Base-by-base conservation (phyloP, 2,797 vertebrate genomes). In the Pantherophis vulpinus region DNA sequence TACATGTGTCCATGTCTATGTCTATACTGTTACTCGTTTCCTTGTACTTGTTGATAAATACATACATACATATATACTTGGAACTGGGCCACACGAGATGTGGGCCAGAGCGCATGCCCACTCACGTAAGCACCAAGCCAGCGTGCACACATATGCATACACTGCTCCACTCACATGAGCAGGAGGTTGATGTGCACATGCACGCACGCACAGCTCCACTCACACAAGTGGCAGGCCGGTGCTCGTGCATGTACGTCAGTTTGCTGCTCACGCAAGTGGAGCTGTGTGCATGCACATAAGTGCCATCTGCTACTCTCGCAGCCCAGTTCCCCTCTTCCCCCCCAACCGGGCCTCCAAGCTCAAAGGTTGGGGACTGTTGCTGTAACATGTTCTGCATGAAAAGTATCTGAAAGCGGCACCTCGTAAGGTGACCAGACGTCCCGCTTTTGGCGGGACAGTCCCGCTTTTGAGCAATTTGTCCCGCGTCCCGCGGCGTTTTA, bases 181-280 rank as follows among this genome's bases (percentile, higher is more conserved):
- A 1, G n/a, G 2, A 14, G 66, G n/a, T 16, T 2, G 14, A 5
- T 6, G 2, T 16, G 14, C 1, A 32, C n/a, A 16, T 13, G 4
- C 63, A 32, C 1, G n/a, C n/a, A 32, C 0, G n/a, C 66, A 18
- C n/a, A 70, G 5, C 14, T 70, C 66, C n/a, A 70, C n/a, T 70
- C 14, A 2, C 66, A 32, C n/a, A 32, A 32, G n/a, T 66, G 29
- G 18, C 58, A 7, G 27, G 27, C 27, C 1, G 27, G 61, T 4
- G 11, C 27, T n/a, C 61, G 4, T 66, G 61, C 27, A 66, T 13
- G 61, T 4, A 0, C 1, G 20, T 9, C 0, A 2, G 20, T 8
- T 8, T 60, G 23, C 59, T 60, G 59, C 59, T 60, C 2, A 0
- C 6, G 2, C 59, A 60, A 60, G 0, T 60, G 23, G 59, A 60